Percentiles rank a stretch among this genome's conserved stretches.
These are phyloP conservation scores for Phymanthus crucifer DNA, from an alignment of 92 coral and sea anemone genomes.

Conservation along the genomic window DNA sequence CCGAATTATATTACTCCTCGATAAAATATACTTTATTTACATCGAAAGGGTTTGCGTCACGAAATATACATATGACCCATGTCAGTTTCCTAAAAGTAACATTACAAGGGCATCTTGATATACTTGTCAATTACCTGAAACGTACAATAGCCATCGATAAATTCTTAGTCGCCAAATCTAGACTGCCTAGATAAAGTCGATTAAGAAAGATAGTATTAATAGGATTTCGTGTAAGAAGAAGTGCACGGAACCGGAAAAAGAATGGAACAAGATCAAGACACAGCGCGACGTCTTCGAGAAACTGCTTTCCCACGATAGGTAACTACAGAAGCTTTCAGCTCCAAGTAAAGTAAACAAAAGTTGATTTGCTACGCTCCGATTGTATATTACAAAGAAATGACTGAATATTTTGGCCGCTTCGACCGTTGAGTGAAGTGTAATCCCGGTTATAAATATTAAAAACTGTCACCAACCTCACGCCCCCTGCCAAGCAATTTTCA, in stretches of 20 bases:
- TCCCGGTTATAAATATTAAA: constrained; percentile 8
- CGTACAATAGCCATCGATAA: constrained; percentile 7
- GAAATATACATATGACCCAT: not conserved
- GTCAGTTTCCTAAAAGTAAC: not conserved
- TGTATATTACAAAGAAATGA: constrained; percentile 2
- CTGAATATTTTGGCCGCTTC: constrained; percentile 1
- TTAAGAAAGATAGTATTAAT: not conserved
- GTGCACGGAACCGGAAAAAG: not conserved
- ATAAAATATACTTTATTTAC: not conserved
- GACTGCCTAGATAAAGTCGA: not conserved
- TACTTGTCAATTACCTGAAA: not conserved
- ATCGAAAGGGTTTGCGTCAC: not conserved
- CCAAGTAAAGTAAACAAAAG: constrained; percentile 27
- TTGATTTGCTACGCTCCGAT: constrained; percentile 25
- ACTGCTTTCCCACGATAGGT: constrained; percentile 29
- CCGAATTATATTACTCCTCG: not conserved
- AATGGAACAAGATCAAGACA: not conserved
- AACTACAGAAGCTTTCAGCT: constrained; percentile 12
- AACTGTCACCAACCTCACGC: constrained; percentile 31
- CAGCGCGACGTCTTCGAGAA: constrained; percentile 11
- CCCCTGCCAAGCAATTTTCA: not conserved
- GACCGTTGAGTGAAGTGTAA: not conserved
- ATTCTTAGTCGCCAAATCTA: not conserved
- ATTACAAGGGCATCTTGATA: not conserved
- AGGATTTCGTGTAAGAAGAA: not conserved